Conservation (phyloP, 2,797 vertebrate species). For the Lepidocolaptes lacrymiger region DNA sequence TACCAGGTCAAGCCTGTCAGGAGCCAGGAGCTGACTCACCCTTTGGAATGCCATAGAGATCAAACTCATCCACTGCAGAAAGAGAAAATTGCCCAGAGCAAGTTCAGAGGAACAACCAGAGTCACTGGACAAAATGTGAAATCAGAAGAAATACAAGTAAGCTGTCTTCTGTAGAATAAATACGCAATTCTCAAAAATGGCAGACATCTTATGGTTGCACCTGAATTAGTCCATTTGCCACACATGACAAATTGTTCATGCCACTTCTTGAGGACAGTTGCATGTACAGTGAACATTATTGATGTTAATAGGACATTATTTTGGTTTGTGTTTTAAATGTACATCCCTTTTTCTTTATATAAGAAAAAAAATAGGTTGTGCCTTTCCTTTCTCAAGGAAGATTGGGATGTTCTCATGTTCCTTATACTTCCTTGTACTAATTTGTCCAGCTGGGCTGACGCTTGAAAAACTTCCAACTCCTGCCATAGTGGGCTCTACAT, state of each 20-base stretch:
- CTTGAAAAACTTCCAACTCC: neutral
- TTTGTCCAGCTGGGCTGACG: neutral
- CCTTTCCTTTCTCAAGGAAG: neutral
- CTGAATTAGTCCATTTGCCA: neutral
- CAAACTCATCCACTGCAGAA: neutral
- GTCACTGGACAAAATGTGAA: neutral
- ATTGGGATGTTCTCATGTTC: neutral
- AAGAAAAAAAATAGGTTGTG: neutral
- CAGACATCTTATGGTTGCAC: neutral
- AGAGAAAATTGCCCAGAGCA: neutral
- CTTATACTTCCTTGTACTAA: neutral
- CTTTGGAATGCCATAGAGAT: neutral
- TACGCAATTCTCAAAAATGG: neutral
- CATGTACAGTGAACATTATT: neutral
- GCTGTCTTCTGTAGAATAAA: neutral
- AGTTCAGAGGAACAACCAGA: neutral
- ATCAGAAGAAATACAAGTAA: slow-evolving; percentile 58
- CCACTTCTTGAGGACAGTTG: neutral
- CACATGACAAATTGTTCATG: neutral
- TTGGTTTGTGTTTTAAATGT: neutral
- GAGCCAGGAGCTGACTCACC: neutral
- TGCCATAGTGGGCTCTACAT: neutral
- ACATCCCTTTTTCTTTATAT: neutral
- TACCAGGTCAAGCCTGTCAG: neutral
- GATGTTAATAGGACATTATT: neutral